A percentile compares a stretch with the other conserved stretches of the same genome.
Evolutionary conservation across 2,113 vertebrate species (phyloP).

Genomic region (Xyliphius kryptos): DNA sequence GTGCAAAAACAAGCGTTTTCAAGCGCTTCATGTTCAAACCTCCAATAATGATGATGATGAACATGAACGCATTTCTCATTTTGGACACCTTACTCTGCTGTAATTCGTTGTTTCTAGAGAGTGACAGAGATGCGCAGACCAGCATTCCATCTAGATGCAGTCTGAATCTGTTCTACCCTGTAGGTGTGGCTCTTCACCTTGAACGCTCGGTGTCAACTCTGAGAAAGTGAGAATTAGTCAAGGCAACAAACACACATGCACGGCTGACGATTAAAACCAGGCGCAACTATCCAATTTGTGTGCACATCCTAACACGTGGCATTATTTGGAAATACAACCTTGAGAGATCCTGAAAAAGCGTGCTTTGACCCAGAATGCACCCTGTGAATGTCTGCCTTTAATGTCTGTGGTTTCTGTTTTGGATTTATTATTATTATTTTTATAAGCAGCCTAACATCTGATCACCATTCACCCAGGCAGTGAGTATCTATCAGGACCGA

Average conservation of each 20-base stretch:
- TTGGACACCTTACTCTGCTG: no score
- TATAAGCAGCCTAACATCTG: neutral
- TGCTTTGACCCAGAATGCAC: neutral
- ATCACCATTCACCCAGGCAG: no score
- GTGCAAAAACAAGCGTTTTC: no score
- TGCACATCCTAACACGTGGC: constrained; percentile 16
- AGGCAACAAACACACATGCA: neutral
- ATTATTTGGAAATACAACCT: constrained; percentile 14
- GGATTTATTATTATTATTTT: constrained; percentile 13
- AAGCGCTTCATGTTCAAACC: no score
- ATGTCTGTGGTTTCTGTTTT: no score
- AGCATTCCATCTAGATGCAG: neutral
- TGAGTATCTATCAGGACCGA: no score
- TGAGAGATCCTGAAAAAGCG: neutral
- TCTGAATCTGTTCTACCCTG: neutral
- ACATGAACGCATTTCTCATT: no score
- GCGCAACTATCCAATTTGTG: constrained; percentile 1
- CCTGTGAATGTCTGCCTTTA: neutral
- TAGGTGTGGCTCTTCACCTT: constrained; percentile 25
- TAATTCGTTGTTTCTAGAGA: neutral
- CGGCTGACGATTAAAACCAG: neutral
- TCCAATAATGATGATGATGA: no score
- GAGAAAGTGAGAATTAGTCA: constrained; percentile 4
- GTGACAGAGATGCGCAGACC: neutral
- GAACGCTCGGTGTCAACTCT: neutral